Percentiles rank a stretch among this genome's conserved stretches.
These are phyloP conservation scores for Melangyna quadrimaculata DNA, from an alignment of 2,888 invertebrate species.

Conservation along the genomic window DNA sequence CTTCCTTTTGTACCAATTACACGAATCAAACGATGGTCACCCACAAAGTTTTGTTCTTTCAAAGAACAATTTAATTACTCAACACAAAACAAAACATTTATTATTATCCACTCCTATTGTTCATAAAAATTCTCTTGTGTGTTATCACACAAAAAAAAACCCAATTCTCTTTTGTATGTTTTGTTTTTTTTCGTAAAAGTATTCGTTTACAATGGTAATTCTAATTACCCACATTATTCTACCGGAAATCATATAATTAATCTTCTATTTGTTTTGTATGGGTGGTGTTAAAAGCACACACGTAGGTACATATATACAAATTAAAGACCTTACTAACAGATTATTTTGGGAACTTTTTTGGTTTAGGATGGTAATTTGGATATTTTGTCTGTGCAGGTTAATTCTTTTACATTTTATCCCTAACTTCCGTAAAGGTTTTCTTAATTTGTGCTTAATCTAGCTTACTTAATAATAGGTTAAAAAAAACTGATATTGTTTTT, in stretches of 20 bases:
- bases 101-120: background rate
- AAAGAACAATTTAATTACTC: conserved; percentile 1
- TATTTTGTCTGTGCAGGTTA: background rate
- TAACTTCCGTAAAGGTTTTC: too few species aligned
- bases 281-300: background rate
- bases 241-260: background rate
- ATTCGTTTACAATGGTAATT: background rate
- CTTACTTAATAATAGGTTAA: too few species aligned
- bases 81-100: background rate
- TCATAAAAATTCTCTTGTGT: too few species aligned
- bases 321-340: background rate
- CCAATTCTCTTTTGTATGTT: background rate
- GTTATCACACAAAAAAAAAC: too few species aligned
- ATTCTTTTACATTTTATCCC: background rate
- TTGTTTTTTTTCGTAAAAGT: background rate
- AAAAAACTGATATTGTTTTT: too few species aligned
- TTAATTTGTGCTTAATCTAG: too few species aligned
- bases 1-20: background rate
- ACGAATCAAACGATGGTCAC: background rate
- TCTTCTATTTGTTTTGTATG: background rate
- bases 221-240: conserved; percentile 6
- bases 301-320: background rate
- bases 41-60: background rate
- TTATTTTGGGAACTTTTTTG: background rate
- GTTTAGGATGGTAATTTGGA: background rate